Evolutionary conservation across 2,888 invertebrate species (phyloP).

Genomic region (Pteria penguin): DNA sequence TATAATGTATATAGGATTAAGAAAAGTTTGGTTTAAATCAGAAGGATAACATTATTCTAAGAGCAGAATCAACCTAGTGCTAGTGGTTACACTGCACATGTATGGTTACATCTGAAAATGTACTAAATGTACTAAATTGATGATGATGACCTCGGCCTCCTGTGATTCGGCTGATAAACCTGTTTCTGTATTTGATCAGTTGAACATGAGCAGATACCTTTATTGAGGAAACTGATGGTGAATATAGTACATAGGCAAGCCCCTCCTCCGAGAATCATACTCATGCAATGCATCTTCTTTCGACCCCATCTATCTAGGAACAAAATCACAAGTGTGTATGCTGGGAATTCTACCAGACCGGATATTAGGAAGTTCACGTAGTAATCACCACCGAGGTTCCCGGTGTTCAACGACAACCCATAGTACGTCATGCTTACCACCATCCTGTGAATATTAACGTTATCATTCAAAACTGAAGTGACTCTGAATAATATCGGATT

Average conservation of each 20-base stretch:
- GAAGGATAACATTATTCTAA: too few relatives aligned
- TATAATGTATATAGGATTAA: too few relatives aligned
- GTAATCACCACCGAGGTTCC: conserved; percentile 67
- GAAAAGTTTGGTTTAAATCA: too few relatives aligned
- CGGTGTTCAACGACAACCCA: conserved; percentile 67
- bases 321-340: conserved; percentile 62
- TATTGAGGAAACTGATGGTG: conserved; percentile 50
- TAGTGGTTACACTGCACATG: too few relatives aligned
- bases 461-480: too few relatives aligned
- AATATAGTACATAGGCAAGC: conserved; percentile 84
- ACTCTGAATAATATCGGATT: too few relatives aligned
- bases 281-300: conserved; percentile 58
- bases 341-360: conserved; percentile 67
- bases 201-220: conserved; percentile 44
- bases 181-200: not conserved
- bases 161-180: too few relatives aligned
- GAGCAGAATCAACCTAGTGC: too few relatives aligned
- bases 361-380: conserved; percentile 70
- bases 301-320: conserved; percentile 65
- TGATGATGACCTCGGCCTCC: too few relatives aligned
- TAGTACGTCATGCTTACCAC: conserved; percentile 73
- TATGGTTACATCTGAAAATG: too few relatives aligned
- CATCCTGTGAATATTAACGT: conserved; percentile 57
- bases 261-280: conserved; percentile 65
- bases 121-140: too few relatives aligned